Evolutionary conservation across 2,888 invertebrate species (phyloP).

Genomic region (Plagiodera versicolora): DNA sequence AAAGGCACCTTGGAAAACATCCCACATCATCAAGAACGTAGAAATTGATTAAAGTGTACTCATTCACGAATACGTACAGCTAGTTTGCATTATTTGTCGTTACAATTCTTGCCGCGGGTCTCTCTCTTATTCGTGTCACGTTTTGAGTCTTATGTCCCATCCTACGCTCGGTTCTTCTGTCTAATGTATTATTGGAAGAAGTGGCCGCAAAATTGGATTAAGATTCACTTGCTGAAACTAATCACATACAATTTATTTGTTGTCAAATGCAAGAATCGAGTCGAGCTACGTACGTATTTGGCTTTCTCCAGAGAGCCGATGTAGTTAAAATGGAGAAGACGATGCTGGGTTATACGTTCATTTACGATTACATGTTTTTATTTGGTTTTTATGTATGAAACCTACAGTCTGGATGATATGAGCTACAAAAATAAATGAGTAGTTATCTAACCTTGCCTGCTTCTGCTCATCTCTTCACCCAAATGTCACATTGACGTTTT

Average conservation of each 20-base stretch:
- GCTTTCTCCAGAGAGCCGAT: neutral
- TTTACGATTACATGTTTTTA: no score
- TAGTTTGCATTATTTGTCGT: slow-evolving; percentile 44
- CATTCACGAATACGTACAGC: slow-evolving; percentile 49
- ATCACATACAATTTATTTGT: slow-evolving; percentile 1
- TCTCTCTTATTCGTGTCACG: slow-evolving; percentile 30
- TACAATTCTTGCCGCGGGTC: slow-evolving; percentile 23
- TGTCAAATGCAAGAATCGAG: neutral
- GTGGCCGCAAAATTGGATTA: slow-evolving; percentile 1
- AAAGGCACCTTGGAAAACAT: slow-evolving; percentile 39
- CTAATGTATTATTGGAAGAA: slow-evolving; percentile 30
- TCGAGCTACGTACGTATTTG: neutral
- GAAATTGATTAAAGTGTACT: slow-evolving; percentile 51
- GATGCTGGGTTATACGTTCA: neutral
- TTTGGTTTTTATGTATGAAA: no score
- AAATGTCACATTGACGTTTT: no score
- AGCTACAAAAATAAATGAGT: no score
- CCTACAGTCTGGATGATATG: no score
- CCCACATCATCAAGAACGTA: slow-evolving; percentile 39
- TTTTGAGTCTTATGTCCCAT: slow-evolving; percentile 33
- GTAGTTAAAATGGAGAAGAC: neutral
- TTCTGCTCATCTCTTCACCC: no score
- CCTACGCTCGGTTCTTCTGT: slow-evolving; percentile 30
- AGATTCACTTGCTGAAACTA: slow-evolving; percentile 1
- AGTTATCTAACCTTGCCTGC: no score